Percentiles rank a stretch among this genome's conserved stretches.
These are phyloP conservation scores for Neotoxoptera formosana DNA, from an alignment of 1,140 invertebrate species.

Conservation along the genomic window DNA sequence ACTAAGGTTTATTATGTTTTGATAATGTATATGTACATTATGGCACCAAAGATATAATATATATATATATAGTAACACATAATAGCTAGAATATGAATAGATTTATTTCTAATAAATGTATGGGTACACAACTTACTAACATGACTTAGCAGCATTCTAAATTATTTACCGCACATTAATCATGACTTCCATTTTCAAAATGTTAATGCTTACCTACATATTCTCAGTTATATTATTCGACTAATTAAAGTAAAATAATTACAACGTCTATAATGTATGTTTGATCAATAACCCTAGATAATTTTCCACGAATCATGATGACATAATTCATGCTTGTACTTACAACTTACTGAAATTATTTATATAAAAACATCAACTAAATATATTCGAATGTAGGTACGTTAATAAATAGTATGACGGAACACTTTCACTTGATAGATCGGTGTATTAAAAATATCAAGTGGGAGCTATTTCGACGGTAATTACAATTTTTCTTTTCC, in stretches of 20 bases:
- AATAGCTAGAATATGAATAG: background rate
- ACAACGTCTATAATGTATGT: background rate
- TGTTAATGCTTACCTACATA: background rate
- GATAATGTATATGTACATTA: background rate
- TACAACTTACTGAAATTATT: background rate
- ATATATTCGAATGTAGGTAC: background rate
- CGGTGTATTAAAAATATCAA: background rate
- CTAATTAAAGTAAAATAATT: background rate
- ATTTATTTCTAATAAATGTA: background rate
- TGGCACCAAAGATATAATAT: background rate
- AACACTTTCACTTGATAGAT: background rate
- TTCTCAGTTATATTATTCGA: background rate
- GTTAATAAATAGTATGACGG: background rate
- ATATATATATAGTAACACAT: background rate
- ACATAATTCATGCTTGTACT: background rate
- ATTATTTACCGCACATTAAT: background rate
- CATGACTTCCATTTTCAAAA: slow-evolving; percentile 9
- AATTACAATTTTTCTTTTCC: background rate
- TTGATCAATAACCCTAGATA: background rate
- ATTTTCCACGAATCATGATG: background rate
- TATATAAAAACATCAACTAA: slow-evolving; percentile 7
- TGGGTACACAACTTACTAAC: background rate
- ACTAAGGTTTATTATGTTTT: background rate
- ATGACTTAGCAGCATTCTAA: background rate
- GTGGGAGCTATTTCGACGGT: background rate